Conservation (phyloP, 2,888 invertebrate species). For the Choreutis nemorana region DNA sequence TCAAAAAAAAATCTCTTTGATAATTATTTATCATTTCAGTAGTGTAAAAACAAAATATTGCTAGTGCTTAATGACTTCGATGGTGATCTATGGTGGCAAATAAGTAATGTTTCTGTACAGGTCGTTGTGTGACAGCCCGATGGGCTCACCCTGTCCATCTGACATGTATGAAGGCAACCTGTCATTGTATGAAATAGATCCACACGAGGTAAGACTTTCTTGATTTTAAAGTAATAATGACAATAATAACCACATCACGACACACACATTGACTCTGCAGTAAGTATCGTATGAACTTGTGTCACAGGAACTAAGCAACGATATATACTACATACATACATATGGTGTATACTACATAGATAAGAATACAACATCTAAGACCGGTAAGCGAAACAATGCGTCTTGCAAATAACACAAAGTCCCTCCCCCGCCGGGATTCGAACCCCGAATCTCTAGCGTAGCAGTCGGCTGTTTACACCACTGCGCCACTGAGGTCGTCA, state of each 20-base stretch:
- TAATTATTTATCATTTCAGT: no score
- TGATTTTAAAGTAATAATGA: slow-evolving; percentile 21
- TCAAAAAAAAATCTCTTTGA: no score
- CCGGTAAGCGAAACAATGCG: no score
- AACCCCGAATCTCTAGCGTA: no score
- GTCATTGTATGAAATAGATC: slow-evolving; percentile 73
- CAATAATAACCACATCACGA: not conserved
- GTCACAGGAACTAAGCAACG: not conserved
- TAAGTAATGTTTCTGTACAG: slow-evolving; percentile 20
- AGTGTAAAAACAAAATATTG: no score
- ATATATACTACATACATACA: not conserved
- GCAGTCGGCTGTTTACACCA: no score
- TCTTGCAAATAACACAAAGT: no score
- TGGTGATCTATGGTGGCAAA: not conserved
- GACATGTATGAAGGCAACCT: slow-evolving; percentile 65
- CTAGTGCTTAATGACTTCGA: no score
- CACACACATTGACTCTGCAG: not conserved
- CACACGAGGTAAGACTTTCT: slow-evolving; percentile 59
- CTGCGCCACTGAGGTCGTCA: no score
- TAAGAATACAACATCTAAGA: no score
- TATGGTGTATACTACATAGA: not conserved
- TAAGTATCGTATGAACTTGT: not conserved
- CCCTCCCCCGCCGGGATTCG: no score
- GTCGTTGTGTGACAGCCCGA: slow-evolving; percentile 40
- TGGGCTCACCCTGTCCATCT: slow-evolving; percentile 47